Evolutionary conservation across 2,113 vertebrate species (phyloP).

Genomic region (Odocoileus hemionus): DNA sequence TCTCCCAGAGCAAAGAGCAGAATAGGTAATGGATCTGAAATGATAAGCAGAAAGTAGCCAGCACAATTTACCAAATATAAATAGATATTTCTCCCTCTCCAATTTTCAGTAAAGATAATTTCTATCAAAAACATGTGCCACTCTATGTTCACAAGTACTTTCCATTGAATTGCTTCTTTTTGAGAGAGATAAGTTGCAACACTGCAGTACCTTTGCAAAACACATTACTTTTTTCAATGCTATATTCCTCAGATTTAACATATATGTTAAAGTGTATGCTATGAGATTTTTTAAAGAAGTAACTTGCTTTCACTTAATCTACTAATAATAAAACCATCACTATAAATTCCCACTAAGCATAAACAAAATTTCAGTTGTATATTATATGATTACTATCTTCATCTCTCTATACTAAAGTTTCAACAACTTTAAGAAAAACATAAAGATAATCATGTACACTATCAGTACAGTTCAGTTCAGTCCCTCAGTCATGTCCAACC

Average conservation of each 20-base stretch:
- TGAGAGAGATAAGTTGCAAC: constrained; percentile 26
- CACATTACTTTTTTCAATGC: constrained; percentile 5
- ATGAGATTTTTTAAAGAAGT: neutral
- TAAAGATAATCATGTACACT: neutral
- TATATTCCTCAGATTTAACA: neutral
- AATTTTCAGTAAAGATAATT: constrained; percentile 71
- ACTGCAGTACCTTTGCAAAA: neutral
- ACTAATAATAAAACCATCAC: neutral
- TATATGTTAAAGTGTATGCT: neutral
- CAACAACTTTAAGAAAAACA: neutral
- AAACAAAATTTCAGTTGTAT: neutral
- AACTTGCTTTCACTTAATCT: neutral
- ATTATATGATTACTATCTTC: neutral
- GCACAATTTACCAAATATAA: neutral
- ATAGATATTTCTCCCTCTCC: constrained; percentile 10
- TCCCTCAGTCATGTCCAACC: fast-evolving
- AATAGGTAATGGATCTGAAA: neutral
- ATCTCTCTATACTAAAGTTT: neutral
- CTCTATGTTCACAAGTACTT: constrained; percentile 29
- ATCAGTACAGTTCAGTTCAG: neutral
- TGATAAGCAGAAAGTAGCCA: neutral
- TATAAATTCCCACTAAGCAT: neutral
- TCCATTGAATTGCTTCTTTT: constrained; percentile 45
- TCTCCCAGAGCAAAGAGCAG: neutral
- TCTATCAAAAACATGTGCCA: constrained; percentile 19